Conservation (phyloP, 2,113 vertebrate genomes). For the Pseudopodoces humilis region DNA sequence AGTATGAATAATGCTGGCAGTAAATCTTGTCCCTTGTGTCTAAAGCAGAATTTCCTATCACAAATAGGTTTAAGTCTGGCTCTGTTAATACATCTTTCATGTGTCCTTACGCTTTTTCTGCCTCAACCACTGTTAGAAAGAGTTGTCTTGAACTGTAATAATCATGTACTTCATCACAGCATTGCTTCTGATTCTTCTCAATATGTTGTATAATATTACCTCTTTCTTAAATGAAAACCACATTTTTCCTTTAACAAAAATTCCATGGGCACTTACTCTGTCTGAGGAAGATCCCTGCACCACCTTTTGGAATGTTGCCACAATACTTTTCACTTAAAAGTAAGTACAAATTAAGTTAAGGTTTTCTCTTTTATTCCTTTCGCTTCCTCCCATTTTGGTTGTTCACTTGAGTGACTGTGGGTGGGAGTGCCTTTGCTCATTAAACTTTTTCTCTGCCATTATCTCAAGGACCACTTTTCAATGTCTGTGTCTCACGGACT, state of each 20-base stretch:
- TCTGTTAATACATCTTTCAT: neutral
- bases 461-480: neutral
- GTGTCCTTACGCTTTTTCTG: neutral
- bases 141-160: neutral
- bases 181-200: neutral
- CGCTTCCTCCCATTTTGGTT: neutral
- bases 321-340: neutral
- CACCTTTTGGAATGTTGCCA: neutral
- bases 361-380: neutral
- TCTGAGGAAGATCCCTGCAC: neutral
- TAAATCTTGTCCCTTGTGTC: neutral
- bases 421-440: rapidly evolving
- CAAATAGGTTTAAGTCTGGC: neutral
- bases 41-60: neutral
- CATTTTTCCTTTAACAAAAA: neutral
- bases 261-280: neutral
- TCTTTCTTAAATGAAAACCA: neutral
- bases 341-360: neutral
- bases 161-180: neutral
- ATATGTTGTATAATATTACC: neutral
- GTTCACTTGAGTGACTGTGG: rapidly evolving
- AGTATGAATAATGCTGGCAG: neutral
- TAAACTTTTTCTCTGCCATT: neutral
- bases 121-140: neutral
- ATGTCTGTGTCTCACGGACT: neutral